phyloP scores from a whole-genome alignment of 2,888 invertebrate species.

The Antheraea assamensis region DNA sequence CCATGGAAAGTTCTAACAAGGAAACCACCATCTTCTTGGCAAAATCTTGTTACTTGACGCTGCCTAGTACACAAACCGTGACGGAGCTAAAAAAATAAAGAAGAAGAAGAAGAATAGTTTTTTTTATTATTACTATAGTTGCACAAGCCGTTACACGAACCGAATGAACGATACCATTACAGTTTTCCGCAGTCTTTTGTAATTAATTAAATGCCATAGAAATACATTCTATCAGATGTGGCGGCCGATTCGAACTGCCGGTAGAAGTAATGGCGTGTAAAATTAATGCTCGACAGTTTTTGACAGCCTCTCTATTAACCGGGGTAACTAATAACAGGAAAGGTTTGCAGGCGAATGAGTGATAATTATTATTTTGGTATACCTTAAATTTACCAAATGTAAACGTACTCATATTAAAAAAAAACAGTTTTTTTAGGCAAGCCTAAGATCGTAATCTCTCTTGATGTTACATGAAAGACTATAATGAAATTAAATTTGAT shows the following conservation, averaged over 20 bases:
- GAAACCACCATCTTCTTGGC: too few species aligned
- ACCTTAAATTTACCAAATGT: neutral
- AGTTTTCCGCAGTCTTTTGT: neutral
- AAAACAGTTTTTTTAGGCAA: too few species aligned
- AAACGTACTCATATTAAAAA: too few species aligned
- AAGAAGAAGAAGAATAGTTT: too few species aligned
- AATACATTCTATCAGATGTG: slow-evolving; percentile 13
- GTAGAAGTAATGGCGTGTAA: slow-evolving; percentile 32
- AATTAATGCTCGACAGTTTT: slow-evolving; percentile 34
- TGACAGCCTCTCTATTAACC: slow-evolving; percentile 35
- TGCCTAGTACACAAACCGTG: too few species aligned
- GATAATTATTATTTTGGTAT: slow-evolving; percentile 6
- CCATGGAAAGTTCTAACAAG: too few species aligned
- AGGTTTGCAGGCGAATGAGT: slow-evolving; percentile 2
- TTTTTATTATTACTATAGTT: neutral
- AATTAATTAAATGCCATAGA: slow-evolving; percentile 19
- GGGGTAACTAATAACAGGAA: slow-evolving; percentile 28
- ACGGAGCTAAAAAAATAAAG: too few species aligned
- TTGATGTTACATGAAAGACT: too few species aligned
- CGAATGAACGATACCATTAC: neutral
- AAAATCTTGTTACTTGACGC: too few species aligned
- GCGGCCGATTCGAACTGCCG: slow-evolving; percentile 15
- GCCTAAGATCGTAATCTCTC: too few species aligned
- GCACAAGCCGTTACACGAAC: neutral
- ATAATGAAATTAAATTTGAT: too few species aligned